Base-by-base conservation (phyloP, 2,888 invertebrate genomes). In the Epiblema foenella region DNA sequence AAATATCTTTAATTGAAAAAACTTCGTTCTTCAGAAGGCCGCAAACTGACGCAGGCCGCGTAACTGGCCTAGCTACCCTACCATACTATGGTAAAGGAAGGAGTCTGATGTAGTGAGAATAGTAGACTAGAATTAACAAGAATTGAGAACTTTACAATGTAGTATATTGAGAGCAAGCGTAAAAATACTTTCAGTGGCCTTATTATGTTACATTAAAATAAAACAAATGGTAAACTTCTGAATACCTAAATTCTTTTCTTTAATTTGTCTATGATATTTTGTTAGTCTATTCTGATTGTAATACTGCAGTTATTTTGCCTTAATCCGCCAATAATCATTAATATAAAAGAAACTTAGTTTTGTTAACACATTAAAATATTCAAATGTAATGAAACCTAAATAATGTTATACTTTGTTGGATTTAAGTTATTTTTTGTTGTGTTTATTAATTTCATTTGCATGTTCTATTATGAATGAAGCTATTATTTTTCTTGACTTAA, bases 391-490 rank as follows among this genome's bases (percentile, higher is more conserved):
- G 2, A 5, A 59, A 52, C 58, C 33, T 54, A 68, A 54, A 62
- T 63, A 24, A 63, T 63, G 29, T 68, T 68, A 63, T 60, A 37
- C 49, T 59, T 59, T 70, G 65, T 66, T 70, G 59, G 65, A 54
- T 70, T 69, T 66, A 70, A 66, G 75, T 76, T 74, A n/a, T 69
- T 42, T 71, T 72, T 73, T 56, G 68, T 74, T 71, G 66, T 69
- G 73, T 77, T 77, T 75, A 77, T 72, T 75, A 74, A 75, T 73
- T 77, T 77, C 42, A 68, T 76, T 73, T 64, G 59, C 77, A 75
- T 79, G 74, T 77, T 77, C 57, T 72, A 75, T 72, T 69, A 70
- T 73, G 73, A 51, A 70, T 73, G 73, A 51, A 74, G 42, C 62
- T 72, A 70, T 73, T 58, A 59, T 62, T 68, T 73, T 59, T 59